Evolutionary conservation across 2,797 vertebrate genomes (phyloP).

Genomic region (Psittacula echo): DNA sequence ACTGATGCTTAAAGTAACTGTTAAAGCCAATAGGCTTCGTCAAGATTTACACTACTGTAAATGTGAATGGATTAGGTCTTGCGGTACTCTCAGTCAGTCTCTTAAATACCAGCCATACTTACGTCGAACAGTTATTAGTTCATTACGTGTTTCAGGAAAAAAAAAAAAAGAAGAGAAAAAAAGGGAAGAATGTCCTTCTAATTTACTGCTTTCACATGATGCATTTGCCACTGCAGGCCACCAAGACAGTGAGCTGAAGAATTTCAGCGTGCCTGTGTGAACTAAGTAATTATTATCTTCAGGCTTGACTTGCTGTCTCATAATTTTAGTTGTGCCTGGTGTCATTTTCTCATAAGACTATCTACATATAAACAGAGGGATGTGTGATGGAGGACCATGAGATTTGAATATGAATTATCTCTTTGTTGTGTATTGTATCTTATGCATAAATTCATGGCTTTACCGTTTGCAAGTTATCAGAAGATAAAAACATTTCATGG

Average conservation of each 20-base stretch:
- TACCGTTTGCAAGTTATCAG: conserved; percentile 49
- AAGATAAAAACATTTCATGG: conserved; percentile 72
- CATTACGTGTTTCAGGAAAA: background rate
- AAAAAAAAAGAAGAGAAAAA: background rate
- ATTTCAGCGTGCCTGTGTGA: conserved; percentile 25
- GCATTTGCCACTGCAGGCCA: background rate
- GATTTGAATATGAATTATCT: conserved; percentile 63
- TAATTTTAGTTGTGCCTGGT: conserved; percentile 56
- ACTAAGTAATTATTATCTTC: conserved; percentile 57
- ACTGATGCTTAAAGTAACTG: background rate
- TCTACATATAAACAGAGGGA: conserved; percentile 65
- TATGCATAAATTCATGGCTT: conserved; percentile 51
- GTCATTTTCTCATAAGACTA: conserved; percentile 62
- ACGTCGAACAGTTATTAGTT: background rate
- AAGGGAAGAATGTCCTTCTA: background rate
- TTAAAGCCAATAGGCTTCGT: background rate
- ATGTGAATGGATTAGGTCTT: background rate
- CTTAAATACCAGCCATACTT: background rate
- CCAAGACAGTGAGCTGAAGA: conserved; percentile 8
- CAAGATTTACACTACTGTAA: background rate
- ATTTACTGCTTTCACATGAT: conserved; percentile 13
- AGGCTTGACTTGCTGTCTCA: conserved; percentile 53
- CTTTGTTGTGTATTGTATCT: conserved; percentile 60
- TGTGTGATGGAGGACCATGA: conserved; percentile 51
- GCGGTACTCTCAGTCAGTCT: background rate